A percentile compares a stretch with the other conserved stretches of the same genome.
phyloP scores from a whole-genome alignment of 2,888 invertebrate genomes.

The Keiferia lycopersicella region DNA sequence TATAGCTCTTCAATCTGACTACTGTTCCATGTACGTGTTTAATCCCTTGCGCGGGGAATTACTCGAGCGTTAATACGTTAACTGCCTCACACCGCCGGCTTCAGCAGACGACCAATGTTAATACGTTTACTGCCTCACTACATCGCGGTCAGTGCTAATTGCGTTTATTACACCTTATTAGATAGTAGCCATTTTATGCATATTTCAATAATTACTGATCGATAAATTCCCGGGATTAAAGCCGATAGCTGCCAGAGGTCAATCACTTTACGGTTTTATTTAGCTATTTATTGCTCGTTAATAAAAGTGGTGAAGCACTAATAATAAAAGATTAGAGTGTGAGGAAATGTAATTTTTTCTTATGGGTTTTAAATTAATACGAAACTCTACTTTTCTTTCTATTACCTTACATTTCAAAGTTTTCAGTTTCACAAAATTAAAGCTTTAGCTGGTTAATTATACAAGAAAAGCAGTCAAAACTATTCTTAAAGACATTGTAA shows the following conservation, averaged over 20 bases:
- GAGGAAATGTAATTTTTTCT: not conserved
- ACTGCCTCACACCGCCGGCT: not conserved
- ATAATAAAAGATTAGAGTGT: not conserved
- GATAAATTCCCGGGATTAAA: not conserved
- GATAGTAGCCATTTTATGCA: constrained; percentile 17
- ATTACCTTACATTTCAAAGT: not conserved
- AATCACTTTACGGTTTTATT: constrained; percentile 3
- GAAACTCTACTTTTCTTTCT: not conserved
- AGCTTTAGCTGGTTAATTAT: no score
- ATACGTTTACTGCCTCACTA: constrained; percentile 28
- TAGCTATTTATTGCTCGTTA: constrained; percentile 11
- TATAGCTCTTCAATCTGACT: not conserved
- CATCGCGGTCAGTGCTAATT: constrained; percentile 29
- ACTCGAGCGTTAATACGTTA: constrained; percentile 25
- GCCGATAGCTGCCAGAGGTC: not conserved
- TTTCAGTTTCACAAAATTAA: no score
- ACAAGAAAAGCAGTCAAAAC: not conserved
- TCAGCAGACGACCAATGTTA: not conserved
- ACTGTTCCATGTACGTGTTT: constrained; percentile 17
- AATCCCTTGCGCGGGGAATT: constrained; percentile 31
- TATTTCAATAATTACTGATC: constrained; percentile 6
- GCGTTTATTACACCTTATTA: constrained; percentile 35
- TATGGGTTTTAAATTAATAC: not conserved
- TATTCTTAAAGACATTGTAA: not conserved
- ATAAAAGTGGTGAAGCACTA: not conserved